Evolutionary conservation across 2,113 vertebrate genomes (phyloP), one percentile per base, ranked within the genome.

Genomic region (Pagrus major): DNA sequence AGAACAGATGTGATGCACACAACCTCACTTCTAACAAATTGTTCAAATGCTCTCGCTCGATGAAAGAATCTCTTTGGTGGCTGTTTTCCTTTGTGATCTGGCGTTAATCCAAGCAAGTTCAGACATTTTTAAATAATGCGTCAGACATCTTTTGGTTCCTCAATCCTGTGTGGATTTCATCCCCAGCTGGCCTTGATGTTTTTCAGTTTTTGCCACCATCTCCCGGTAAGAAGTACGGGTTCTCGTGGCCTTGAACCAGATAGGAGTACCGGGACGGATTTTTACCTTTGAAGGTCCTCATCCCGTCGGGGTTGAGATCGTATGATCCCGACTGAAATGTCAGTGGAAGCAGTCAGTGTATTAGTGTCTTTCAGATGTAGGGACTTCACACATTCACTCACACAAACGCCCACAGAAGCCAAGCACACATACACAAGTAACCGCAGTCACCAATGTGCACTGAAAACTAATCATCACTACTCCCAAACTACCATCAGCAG

Each of bases 241-340:
- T 96, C 85, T 95, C 94, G 6, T 94, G 95, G 70, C 95, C 94
- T 80, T 94, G 89, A n/a, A 95, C 88, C 89, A 95, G 86, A 70
- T 94, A 95, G 4, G 94, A 94, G 82, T 95, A 95, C 0, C 91
- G 93, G 1, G 95, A 92, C 0, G 89, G 63, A 31, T 88, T 90
- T 88, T 91, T 90, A 73, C 91, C 94, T 67, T 85, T 93, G 91
- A 96, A 96, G 18, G 95, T 95, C 71, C 81, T 92, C 94, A 96
- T 71, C 4, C 29, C 84, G 0, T 93, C 93, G 3, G 85, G 72
- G 68, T 79, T 83, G 72, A 94, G 82, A 72, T 94, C 89, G 1
- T 94, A 95, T 0, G 94, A 94, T 23, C 92, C 94, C 0, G 89
- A 72, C 95, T 96, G 85, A 71, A 93, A 93, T 10, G 59, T 67